Evolutionary conservation across 1,140 invertebrate genomes (phyloP), one percentile per base, ranked within the genome.

Genomic region (Manduca sexta): DNA sequence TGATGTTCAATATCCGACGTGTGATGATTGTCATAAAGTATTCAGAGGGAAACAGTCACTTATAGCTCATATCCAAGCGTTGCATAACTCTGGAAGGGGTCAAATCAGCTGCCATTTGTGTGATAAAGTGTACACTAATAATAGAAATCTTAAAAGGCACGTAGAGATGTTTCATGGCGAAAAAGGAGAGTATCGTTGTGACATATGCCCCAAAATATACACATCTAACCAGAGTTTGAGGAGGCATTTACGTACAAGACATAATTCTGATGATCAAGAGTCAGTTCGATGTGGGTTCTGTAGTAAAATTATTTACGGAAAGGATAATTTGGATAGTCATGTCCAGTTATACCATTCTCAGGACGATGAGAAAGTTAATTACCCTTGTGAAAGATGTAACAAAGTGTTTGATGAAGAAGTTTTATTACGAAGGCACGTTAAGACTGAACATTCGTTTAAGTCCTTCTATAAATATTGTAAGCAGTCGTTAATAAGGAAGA

Each of bases 401-500:
- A 52, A 52, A 3, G 30, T 6, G 2, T 83, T 66, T 14, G 48
- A 51, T 6, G 48, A 63, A 10, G 76, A 80, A 40, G 12, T 53
- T 0, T 13, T 21, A 6, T 51, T 83, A 18, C 52, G 79, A 5
- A 56, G 61, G n/a, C 79, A 83, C 33, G 53, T 80, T 0, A 80
- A 75, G 61, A 39, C 15, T 0, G 59, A 69, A 0, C 79, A 83
- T 45, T 55, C 67, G 0, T 83, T 83, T 11, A 56, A 77, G 50
- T 45, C 52, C 0, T 83, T 83, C 16, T 83, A 83, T 30, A 56
- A 64, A 6, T 80, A 79, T 29, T 83, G 79, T 45, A 74, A 60
- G 45, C 64, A 57, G 17, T 62, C 62, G 0, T 33, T 80, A 0
- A 1, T 72, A 1, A 64, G 64, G 34, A 57, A 49, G n/a, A 47